Conservation (phyloP, 2,888 invertebrate species). For the Polydrusus pterygomalis region DNA sequence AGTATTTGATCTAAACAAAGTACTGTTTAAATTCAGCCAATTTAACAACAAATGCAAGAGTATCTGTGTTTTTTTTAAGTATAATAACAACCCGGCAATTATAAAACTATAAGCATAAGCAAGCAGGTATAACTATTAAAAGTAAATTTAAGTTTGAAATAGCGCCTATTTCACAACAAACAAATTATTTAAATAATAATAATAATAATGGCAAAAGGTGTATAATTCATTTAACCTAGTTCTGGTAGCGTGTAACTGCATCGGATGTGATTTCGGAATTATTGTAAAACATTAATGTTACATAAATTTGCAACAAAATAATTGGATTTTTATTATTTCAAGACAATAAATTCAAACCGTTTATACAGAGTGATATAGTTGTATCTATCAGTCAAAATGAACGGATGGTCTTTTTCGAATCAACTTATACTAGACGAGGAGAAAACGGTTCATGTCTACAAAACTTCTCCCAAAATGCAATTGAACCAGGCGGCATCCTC, state of each 20-base stretch:
- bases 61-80: too few species aligned
- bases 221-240: conserved; percentile 37
- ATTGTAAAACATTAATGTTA: conserved; percentile 31
- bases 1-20: too few species aligned
- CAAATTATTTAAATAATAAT: conserved; percentile 7
- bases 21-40: too few species aligned
- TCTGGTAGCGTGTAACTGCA: conserved; percentile 33
- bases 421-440: too few species aligned
- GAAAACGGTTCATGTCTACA: too few species aligned
- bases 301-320: conserved; percentile 33
- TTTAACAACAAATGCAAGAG: too few species aligned
- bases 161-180: not conserved
- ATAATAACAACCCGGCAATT: not conserved
- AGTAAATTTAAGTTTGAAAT: conserved; percentile 10
- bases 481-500: too few species aligned
- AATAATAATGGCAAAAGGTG: conserved; percentile 23
- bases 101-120: conserved; percentile 6
- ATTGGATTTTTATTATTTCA: conserved; percentile 12
- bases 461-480: too few species aligned
- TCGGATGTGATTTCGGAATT: conserved; percentile 33
- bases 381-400: not conserved
- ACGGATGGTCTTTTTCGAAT: too few species aligned
- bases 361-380: conserved; percentile 3
- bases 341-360: not conserved
- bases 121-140: not conserved